phyloP scores from a whole-genome alignment of 2,113 vertebrate species.

The Brevimyrus niger region DNA sequence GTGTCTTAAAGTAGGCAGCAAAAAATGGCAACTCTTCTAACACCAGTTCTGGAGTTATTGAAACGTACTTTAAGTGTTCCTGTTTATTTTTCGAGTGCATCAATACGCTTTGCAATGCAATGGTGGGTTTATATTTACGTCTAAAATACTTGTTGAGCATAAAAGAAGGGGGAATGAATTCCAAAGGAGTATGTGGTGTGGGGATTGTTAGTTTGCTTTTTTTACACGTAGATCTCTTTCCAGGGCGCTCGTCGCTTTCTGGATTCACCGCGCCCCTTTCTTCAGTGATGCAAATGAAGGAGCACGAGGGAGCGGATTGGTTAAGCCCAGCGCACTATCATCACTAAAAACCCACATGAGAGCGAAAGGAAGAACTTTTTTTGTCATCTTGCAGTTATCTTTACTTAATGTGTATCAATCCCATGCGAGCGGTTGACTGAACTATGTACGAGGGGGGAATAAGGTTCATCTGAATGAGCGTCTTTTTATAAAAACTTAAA shows the following conservation, averaged over 20 bases:
- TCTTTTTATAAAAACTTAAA: background rate
- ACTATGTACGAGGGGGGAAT: background rate
- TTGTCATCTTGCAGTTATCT: constrained; percentile 31
- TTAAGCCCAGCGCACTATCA: constrained; percentile 34
- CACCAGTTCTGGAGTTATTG: background rate
- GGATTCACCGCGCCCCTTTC: constrained; percentile 30
- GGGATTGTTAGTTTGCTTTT: constrained; percentile 8
- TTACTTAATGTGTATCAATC: constrained; percentile 34
- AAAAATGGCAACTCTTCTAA: background rate
- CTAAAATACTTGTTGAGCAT: constrained; percentile 17
- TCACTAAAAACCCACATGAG: constrained; percentile 38
- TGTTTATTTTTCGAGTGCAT: constrained; percentile 8
- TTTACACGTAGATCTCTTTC: background rate
- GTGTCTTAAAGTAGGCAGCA: background rate
- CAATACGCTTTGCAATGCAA: background rate
- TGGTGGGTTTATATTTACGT: background rate
- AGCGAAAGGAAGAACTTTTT: constrained; percentile 35
- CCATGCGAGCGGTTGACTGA: constrained; percentile 48
- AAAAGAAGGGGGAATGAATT: background rate
- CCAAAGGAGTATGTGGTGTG: background rate
- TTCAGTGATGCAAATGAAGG: constrained; percentile 56
- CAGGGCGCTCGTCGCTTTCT: constrained; percentile 10
- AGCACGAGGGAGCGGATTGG: constrained; percentile 51
- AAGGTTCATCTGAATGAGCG: constrained; percentile 13
- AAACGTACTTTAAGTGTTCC: background rate